These are phyloP conservation scores for Drosophila melanica DNA, from an alignment of 1,140 invertebrate genomes.

Conservation along the genomic window DNA sequence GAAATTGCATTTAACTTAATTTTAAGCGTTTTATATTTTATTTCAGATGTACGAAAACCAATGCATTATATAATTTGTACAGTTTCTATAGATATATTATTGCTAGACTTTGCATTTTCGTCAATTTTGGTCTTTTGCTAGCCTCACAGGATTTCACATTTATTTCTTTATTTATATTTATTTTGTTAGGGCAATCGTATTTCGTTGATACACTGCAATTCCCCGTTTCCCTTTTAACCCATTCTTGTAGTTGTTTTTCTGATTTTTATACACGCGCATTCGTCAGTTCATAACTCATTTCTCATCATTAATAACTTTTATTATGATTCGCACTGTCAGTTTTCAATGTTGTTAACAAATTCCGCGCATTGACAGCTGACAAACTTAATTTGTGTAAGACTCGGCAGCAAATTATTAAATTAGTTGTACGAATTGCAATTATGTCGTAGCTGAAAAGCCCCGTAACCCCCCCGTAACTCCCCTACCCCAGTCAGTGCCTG, in stretches of 20 bases:
- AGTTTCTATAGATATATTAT: too few relatives aligned
- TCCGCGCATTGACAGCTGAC: constrained; percentile 77
- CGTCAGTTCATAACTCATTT: constrained; percentile 76
- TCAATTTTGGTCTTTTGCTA: background rate
- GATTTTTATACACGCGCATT: constrained; percentile 1
- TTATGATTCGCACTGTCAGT: constrained; percentile 78
- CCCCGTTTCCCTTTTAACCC: background rate
- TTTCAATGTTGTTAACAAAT: constrained; percentile 80
- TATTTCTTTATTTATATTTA: background rate
- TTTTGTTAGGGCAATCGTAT: constrained; percentile 9
- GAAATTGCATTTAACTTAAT: too few relatives aligned
- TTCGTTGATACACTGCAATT: background rate
- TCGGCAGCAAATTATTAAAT: constrained; percentile 75
- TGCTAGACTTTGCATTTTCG: too few relatives aligned
- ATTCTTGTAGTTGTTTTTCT: constrained; percentile 4
- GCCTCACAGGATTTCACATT: background rate
- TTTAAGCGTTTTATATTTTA: too few relatives aligned
- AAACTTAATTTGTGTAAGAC: constrained; percentile 75
- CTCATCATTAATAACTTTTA: constrained; percentile 73
- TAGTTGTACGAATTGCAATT: constrained; percentile 79
- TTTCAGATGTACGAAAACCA: too few relatives aligned
- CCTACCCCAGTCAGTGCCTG: background rate
- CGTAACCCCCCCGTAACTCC: background rate
- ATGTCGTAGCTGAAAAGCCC: constrained; percentile 25
- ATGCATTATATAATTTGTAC: too few relatives aligned